Conservation (phyloP, 1,140 invertebrate genomes). For the Stratiolaelaps scimitus region DNA sequence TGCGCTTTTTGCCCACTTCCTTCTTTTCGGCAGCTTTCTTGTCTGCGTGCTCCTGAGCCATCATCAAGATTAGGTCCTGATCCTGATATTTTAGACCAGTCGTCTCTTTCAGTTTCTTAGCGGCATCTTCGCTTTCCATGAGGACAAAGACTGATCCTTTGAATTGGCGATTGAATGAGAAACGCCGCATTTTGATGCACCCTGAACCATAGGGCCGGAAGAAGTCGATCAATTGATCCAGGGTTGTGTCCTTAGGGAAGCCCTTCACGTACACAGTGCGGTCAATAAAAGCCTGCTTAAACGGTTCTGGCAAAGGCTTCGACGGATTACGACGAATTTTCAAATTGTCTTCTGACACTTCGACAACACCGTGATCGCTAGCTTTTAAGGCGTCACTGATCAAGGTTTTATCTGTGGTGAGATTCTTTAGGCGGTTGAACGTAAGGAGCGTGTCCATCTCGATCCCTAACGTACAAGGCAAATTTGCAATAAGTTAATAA, state of each 20-base stretch:
- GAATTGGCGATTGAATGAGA: conserved; percentile 46
- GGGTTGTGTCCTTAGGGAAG: conserved; percentile 55
- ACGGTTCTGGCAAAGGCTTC: conserved; percentile 65
- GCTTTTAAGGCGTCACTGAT: conserved; percentile 62
- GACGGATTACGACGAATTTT: conserved; percentile 65
- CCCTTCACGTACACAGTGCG: conserved; percentile 78
- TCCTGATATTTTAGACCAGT: conserved; percentile 59
- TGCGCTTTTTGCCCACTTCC: not conserved
- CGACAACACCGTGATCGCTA: conserved; percentile 59
- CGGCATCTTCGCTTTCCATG: conserved; percentile 60
- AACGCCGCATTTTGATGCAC: conserved; percentile 30
- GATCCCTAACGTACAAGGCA: conserved; percentile 48
- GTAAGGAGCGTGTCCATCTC: conserved; percentile 65
- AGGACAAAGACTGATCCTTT: conserved; percentile 81
- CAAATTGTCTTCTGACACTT: conserved; percentile 63
- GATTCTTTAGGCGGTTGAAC: conserved; percentile 67
- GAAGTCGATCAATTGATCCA: conserved; percentile 61
- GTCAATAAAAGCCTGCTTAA: conserved; percentile 57
- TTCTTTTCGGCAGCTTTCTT: conserved; percentile 26
- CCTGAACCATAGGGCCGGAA: conserved; percentile 52
- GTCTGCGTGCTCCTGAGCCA: conserved; percentile 8
- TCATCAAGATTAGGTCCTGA: conserved; percentile 44
- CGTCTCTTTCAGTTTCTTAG: conserved; percentile 52
- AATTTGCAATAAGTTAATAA: conserved; percentile 16
- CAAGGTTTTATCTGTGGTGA: conserved; percentile 54